Evolutionary conservation across 2,797 vertebrate species (phyloP).

Genomic region (Parambassis ranga): DNA sequence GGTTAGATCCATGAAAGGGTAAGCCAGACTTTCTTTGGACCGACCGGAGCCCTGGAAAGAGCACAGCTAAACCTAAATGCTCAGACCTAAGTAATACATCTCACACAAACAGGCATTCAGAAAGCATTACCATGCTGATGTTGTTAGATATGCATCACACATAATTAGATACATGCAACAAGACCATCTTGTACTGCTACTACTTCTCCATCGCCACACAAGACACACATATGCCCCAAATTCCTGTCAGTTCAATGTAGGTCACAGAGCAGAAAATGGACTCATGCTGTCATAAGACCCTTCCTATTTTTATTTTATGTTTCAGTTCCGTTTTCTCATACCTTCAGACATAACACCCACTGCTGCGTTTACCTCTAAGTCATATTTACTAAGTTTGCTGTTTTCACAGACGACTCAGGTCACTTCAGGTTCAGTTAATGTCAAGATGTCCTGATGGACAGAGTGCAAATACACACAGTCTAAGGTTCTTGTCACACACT

Average conservation of each 20-base stretch:
- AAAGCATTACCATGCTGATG: constrained; percentile 21
- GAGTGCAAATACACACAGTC: constrained; percentile 5
- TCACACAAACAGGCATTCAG: constrained; percentile 44
- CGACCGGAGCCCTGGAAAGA: constrained; percentile 29
- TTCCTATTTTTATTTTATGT: background rate
- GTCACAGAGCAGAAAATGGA: constrained; percentile 29
- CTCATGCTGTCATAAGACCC: constrained; percentile 6
- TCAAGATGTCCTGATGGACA: constrained; percentile 16
- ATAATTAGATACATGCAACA: constrained; percentile 44
- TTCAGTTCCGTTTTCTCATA: background rate
- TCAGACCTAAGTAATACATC: background rate
- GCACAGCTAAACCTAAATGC: constrained; percentile 17
- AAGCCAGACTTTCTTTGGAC: constrained; percentile 42
- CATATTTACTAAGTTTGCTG: background rate
- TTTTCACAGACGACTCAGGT: constrained; percentile 3
- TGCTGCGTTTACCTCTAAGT: background rate
- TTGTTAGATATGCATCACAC: constrained; percentile 46
- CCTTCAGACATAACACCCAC: background rate
- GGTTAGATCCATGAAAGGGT: constrained; percentile 44
- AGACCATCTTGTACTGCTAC: constrained; percentile 36
- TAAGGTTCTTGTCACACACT: constrained; percentile 1
- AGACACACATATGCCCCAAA: constrained; percentile 34
- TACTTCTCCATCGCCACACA: constrained; percentile 14
- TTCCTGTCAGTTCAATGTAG: constrained; percentile 32
- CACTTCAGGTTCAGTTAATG: background rate